Evolutionary conservation across 1,140 invertebrate genomes (phyloP).

Genomic region (Geopemphigus sp.): DNA sequence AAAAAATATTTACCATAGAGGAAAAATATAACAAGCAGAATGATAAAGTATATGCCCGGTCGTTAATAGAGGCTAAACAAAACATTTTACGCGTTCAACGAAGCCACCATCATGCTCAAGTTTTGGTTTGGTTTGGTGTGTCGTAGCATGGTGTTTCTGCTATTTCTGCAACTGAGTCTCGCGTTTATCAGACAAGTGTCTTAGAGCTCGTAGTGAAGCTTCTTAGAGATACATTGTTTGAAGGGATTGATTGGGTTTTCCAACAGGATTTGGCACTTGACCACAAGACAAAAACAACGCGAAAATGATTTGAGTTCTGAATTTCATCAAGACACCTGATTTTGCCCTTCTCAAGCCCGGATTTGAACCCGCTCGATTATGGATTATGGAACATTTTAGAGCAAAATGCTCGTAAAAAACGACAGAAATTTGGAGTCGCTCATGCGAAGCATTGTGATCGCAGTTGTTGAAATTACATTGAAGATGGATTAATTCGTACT

Average conservation of each 20-base stretch:
- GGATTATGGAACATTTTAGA: conserved; percentile 22
- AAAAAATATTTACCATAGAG: conserved; percentile 15
- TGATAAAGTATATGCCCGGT: conserved; percentile 1
- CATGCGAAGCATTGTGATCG: neutral
- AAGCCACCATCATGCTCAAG: neutral
- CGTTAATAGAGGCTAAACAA: neutral
- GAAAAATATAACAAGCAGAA: neutral
- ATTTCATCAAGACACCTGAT: conserved; percentile 42
- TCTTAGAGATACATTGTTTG: conserved; percentile 18
- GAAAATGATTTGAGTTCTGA: conserved; percentile 48
- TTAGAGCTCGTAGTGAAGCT: neutral
- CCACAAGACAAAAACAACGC: conserved; percentile 32
- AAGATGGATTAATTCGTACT: neutral
- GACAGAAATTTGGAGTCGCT: conserved; percentile 30
- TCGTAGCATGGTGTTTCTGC: neutral
- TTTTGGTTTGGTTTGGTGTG: neutral
- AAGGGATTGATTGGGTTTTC: conserved; percentile 28
- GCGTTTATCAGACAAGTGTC: neutral
- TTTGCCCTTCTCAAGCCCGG: conserved; percentile 43
- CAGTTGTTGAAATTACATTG: neutral
- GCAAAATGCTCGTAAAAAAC: conserved; percentile 50
- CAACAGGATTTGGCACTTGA: conserved; percentile 15
- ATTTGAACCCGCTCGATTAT: conserved; percentile 47
- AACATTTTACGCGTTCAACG: neutral
- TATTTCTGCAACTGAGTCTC: neutral